A percentile compares a stretch with the other conserved stretches of the same genome.
Evolutionary conservation across 1,140 invertebrate species (phyloP).

Genomic region (Drosophila erecta): DNA sequence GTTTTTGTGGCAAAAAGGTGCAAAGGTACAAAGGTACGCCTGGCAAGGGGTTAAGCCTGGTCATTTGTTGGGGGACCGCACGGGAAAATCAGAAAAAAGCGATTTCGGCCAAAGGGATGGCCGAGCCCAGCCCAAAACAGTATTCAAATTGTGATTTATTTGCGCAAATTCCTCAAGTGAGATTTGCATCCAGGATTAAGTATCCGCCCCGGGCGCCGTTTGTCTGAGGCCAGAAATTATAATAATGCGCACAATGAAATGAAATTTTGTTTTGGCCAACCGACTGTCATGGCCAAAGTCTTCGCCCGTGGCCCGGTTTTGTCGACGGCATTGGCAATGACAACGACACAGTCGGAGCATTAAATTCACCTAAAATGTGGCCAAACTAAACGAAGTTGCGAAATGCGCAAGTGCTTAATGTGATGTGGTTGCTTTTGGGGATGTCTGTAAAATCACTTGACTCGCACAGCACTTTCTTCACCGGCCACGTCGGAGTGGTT

Average conservation of each 20-base stretch:
- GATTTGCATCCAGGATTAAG: slow-evolving; percentile 49
- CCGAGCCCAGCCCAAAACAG: slow-evolving; percentile 21
- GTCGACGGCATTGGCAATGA: slow-evolving; percentile 6
- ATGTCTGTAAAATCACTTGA: slow-evolving; percentile 39
- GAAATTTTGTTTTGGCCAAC: slow-evolving; percentile 57
- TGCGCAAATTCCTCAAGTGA: slow-evolving; percentile 61
- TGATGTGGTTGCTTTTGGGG: slow-evolving; percentile 37
- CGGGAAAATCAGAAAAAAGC: not conserved
- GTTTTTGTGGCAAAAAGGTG: slow-evolving; percentile 28
- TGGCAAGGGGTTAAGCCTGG: slow-evolving; percentile 48
- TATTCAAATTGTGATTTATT: slow-evolving; percentile 73
- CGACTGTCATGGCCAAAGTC: slow-evolving; percentile 29
- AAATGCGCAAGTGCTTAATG: slow-evolving; percentile 40
- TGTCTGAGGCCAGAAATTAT: slow-evolving; percentile 44
- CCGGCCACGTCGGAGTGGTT: slow-evolving; percentile 50
- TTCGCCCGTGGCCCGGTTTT: slow-evolving; percentile 30
- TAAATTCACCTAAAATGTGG: slow-evolving; percentile 62
- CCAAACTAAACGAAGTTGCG: slow-evolving; percentile 34
- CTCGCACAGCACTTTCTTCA: slow-evolving; percentile 48
- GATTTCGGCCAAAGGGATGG: too few relatives aligned
- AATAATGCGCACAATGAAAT: slow-evolving; percentile 53
- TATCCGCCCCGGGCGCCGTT: slow-evolving; percentile 24
- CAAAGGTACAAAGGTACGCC: too few relatives aligned
- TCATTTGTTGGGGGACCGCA: slow-evolving; percentile 52
- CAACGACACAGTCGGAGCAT: slow-evolving; percentile 42